Evolutionary conservation across 2,113 vertebrate species (phyloP), one percentile per base, ranked within the genome.

Genomic region (Hylia prasina): DNA sequence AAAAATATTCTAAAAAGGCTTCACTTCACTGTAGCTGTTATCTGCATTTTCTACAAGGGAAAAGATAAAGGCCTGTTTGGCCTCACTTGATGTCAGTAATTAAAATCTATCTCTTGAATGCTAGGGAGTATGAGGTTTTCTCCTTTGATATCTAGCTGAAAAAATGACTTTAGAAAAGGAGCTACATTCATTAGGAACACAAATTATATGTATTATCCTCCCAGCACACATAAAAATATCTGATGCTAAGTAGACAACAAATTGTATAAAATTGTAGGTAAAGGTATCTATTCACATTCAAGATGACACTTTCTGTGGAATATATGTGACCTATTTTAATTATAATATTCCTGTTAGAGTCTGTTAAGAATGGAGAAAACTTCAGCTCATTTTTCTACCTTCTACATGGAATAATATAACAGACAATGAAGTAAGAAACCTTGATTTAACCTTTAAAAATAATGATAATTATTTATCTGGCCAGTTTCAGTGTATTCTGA

Each of bases 391-490:
- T 84, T 78, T 82, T 72, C 40, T 51, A 13, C 56, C 10, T 58
- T 61, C 44, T 69, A 57, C 11, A 9, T 40, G 9, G 40, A 87
- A 64, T 33, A 37, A 79, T 42, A 19, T 4, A 58, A 71, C 23
- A 64, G 28, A 76, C 82, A 87, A 70, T 3, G 5, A 92, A 91
- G 47, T 10, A 57, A 80, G 33, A 82, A 90, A 69, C 19, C 91
- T 82, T 56, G 44, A 82, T 54, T 47, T 84, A 68, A 39, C 12
- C 33, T 75, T 78, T 85, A 80, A 68, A 37, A 51, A 63, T 68
- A 96, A 91, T 70, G 50, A 72, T 86, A 82, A 94, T 79, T 87
- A 91, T 89, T 90, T 88, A 85, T 93, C 54, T 90, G 60, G 80
- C 13, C 40, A 47, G 15, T 35, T 94, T 91, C 89, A 88, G 15